Base-by-base conservation (phyloP, 2,113 vertebrate genomes). In the Callionymus lyra region DNA sequence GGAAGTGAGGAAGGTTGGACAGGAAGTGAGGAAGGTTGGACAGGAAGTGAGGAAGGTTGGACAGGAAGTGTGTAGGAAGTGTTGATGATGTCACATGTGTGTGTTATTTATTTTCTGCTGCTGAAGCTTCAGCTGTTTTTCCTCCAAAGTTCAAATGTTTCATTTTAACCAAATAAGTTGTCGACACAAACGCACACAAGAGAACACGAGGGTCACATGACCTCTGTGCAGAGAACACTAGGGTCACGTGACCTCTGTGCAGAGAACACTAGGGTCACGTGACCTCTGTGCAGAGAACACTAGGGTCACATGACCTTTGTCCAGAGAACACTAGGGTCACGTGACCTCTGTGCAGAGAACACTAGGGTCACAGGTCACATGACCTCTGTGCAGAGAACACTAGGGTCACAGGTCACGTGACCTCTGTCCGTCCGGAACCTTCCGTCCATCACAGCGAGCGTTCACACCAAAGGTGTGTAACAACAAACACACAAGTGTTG, bases 41-140 rank as follows among this genome's bases (percentile, higher is more conserved):
- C 51, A 34, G 50, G 44, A 56, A 58, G 62, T 53, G 63, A 63
- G 68, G 59, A 34, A n/a, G 32, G 41, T 31, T 50, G 31, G 21
- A 47, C 51, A 34, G 50, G 44, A 56, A 58, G 62, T 53, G 63
- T 62, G 68, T 62, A 34, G 11, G 32, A n/a, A n/a, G 41, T 54
- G 59, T 77, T 57, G 34, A 54, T 58, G 39, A 51, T 63, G 33
- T 79, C 65, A 53, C 66, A 45, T 71, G 62, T 18, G 51, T 54
- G 65, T 27, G 48, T 74, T 85, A 81, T 76, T 87, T 85, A 81
- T 86, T 84, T 73, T 52, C 62, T 82, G 74, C 70, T 82, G 82
- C 85, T 82, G 82, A 84, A 55, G 68, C 83, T 86, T 80, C 80
- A 83, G 71, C 79, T 70, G 66, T 31, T 76, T 75, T 65, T 74